A percentile compares a stretch with the other conserved stretches of the same genome.
phyloP scores from a whole-genome alignment of 2,113 vertebrate genomes.

The Petrocephalus microphthalmus region DNA sequence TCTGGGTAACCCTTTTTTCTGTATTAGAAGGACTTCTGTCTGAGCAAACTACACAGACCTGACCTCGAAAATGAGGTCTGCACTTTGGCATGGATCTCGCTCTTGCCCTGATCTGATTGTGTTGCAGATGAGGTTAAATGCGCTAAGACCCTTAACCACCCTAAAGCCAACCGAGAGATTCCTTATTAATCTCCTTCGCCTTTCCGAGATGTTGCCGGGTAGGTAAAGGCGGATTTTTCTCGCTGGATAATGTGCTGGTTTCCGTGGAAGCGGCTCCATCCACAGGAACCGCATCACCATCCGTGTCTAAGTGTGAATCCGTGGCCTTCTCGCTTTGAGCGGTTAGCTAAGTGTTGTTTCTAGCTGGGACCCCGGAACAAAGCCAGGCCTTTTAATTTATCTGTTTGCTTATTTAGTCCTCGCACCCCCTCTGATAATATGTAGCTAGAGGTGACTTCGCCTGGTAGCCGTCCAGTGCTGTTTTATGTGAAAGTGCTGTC shows the following conservation, averaged over 20 bases:
- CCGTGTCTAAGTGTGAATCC: not conserved
- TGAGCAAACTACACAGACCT: conserved; percentile 58
- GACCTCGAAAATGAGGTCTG: conserved; percentile 46
- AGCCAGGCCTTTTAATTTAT: not conserved
- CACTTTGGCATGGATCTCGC: conserved; percentile 53
- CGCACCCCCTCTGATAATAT: not conserved
- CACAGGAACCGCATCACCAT: conserved; percentile 41
- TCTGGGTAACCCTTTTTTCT: not conserved
- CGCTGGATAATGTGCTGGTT: conserved; percentile 63
- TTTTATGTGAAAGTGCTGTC: not conserved
- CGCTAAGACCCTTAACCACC: conserved; percentile 87
- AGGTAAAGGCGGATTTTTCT: conserved; percentile 83
- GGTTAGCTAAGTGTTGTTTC: not conserved
- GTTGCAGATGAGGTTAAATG: conserved; percentile 76
- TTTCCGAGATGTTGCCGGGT: conserved; percentile 77
- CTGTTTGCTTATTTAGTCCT: not conserved
- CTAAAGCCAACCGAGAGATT: conserved; percentile 81
- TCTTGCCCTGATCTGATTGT: conserved; percentile 63
- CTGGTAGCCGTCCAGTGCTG: not conserved
- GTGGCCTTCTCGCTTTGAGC: not conserved
- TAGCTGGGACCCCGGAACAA: not conserved
- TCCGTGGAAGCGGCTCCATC: conserved; percentile 53
- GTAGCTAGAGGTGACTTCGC: not conserved
- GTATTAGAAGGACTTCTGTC: not conserved
- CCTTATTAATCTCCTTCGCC: conserved; percentile 90